Evolutionary conservation across 2,797 vertebrate genomes (phyloP), one percentile per base, ranked within the genome.

Genomic region (Acrossocheilus wenchowensis): DNA sequence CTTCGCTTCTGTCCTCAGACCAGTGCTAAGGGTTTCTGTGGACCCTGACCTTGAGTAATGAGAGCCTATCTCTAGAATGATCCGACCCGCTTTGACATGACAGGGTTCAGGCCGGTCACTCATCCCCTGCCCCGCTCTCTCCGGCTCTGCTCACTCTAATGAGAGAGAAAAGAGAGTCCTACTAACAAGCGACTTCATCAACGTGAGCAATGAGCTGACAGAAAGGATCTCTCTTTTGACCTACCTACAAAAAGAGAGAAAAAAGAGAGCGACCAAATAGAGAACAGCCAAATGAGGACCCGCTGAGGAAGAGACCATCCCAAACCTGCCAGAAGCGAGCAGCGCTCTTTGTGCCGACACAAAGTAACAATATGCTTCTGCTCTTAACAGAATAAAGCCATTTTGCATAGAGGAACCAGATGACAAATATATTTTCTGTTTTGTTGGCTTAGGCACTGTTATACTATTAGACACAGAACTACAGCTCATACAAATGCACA

Each of bases 151-250:
- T 34, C 71, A 52, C 73, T 90, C 91, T 93, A 93, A 93, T 91
- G 92, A 93, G 91, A 89, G 50, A 87, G 72, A 77, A 54, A 83
- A 77, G 57, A 75, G 48, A 73, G 88, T 91, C 89, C 90, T 30
- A 57, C 92, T 95, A 94, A 95, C 95, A 94, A 95, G 94, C 90
- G 45, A 90, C 93, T 95, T 94, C 91, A 94, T 95, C 94, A 94
- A 91, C 91, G 90, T 93, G 92, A 95, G 85, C 90, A 93, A 95
- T 93, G 93, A 93, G 90, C 92, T 93, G 93, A 91, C 94, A 93
- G 88, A 88, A 78, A 78, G 88, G 87, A 93, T 93, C 93, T 94
- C 91, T 93, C 90, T 92, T 94, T 93, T 94, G 92, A 95, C 94
- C 93, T 93, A 94, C 93, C 93, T 93, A 83, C 78, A 87, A 75